Percentiles rank a stretch among this genome's conserved stretches.
Evolutionary conservation across 2,113 vertebrate species (phyloP).

Genomic region (Saccopteryx bilineata): DNA sequence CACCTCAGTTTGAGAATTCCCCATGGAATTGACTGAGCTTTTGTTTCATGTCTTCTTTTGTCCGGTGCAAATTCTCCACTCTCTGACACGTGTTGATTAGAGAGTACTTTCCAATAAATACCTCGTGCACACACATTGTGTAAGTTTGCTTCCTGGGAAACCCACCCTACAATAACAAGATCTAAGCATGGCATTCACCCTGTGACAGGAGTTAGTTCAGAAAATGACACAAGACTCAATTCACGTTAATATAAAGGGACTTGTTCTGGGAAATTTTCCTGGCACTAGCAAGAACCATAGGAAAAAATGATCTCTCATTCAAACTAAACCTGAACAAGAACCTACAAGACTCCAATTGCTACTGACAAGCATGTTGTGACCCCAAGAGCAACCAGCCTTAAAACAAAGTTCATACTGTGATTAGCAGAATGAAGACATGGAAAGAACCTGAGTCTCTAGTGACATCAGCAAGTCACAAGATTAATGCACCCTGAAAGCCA

Average conservation of each 20-base stretch:
- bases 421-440: not conserved
- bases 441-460: not conserved
- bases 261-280: not conserved
- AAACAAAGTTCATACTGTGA: not conserved
- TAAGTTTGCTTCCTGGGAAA: not conserved
- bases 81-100: too few relatives aligned
- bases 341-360: not conserved
- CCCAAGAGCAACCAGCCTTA: not conserved
- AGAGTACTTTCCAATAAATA: not conserved
- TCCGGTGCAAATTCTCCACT: not conserved
- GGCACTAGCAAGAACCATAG: not conserved
- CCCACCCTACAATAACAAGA: not conserved
- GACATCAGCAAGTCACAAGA: not conserved
- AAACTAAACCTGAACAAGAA: slow-evolving; percentile 15
- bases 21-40: not conserved
- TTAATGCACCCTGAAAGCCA: not conserved
- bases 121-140: not conserved
- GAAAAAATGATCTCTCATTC: not conserved
- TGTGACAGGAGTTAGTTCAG: not conserved
- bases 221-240: not conserved
- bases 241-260: not conserved
- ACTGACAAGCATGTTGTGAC: not conserved
- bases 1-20: not conserved
- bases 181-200: not conserved
- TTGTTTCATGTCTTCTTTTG: not conserved